A percentile compares a stretch with the other conserved stretches of the same genome.
phyloP scores from a whole-genome alignment of 2,113 vertebrate species.

The Alexandromys fortis region DNA sequence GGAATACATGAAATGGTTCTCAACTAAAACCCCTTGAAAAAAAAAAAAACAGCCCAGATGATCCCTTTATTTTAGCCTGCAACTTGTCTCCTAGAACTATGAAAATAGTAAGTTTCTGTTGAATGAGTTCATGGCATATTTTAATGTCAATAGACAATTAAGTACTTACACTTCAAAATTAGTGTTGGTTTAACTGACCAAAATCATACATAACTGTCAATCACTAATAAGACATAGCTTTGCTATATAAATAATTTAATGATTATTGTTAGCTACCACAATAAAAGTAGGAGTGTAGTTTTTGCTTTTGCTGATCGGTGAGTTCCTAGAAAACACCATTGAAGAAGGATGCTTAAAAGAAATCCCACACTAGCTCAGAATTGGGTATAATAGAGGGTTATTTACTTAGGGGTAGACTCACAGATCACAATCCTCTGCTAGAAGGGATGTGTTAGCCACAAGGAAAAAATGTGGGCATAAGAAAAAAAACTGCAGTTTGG shows the following conservation, averaged over 20 bases:
- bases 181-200: not conserved
- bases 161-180: not conserved
- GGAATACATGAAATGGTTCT: not conserved
- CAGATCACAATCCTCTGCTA: not conserved
- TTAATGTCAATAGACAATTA: slow-evolving; percentile 27
- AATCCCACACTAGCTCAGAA: too few relatives aligned
- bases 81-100: not conserved
- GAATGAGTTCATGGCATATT: not conserved
- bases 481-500: not conserved
- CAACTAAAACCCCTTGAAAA: not conserved
- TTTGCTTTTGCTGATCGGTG: not conserved
- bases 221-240: not conserved
- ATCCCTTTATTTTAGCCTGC: not conserved
- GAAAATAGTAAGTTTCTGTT: not conserved
- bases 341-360: too few relatives aligned
- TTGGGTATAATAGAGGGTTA: too few relatives aligned
- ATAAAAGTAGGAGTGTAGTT: not conserved
- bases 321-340: not conserved
- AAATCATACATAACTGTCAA: not conserved
- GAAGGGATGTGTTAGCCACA: not conserved
- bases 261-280: not conserved
- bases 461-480: slow-evolving; percentile 14
- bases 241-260: not conserved
- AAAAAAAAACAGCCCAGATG: not conserved
- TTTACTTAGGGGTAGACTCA: too few relatives aligned